A percentile compares a stretch with the other conserved stretches of the same genome.
These are phyloP conservation scores for Illadopsis cleaveri DNA, from an alignment of 2,113 vertebrate species.

Conservation along the genomic window DNA sequence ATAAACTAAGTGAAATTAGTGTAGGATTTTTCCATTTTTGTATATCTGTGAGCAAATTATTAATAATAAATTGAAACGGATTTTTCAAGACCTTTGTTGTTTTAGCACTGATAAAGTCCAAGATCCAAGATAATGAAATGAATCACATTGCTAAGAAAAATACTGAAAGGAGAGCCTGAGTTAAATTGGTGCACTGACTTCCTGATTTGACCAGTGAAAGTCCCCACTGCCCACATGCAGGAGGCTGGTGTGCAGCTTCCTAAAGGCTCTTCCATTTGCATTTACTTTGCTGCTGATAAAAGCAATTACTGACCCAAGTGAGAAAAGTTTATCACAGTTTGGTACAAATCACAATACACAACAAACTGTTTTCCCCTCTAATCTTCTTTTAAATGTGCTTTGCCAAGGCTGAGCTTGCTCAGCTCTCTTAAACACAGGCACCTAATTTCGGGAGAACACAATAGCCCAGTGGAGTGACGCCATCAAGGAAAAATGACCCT, in stretches of 20 bases:
- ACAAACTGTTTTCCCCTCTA: background rate
- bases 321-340: background rate
- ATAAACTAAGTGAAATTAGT: background rate
- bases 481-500: constrained; percentile 34
- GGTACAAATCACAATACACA: background rate
- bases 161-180: background rate
- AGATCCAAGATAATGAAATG: background rate
- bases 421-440: constrained; percentile 7
- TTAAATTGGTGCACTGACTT: background rate
- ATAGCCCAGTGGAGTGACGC: background rate
- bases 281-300: background rate
- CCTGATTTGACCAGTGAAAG: background rate
- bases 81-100: background rate
- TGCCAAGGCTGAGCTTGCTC: background rate
- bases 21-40: background rate
- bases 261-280: background rate
- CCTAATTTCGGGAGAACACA: constrained; percentile 4
- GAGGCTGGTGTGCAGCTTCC: background rate
- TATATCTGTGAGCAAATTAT: background rate
- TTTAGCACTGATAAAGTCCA: background rate
- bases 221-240: background rate
- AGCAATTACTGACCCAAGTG: background rate
- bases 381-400: constrained; percentile 24
- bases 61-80: background rate
- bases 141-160: background rate